phyloP scores from a whole-genome alignment of 2,888 invertebrate species.

The Sphaerophoria taeniata region DNA sequence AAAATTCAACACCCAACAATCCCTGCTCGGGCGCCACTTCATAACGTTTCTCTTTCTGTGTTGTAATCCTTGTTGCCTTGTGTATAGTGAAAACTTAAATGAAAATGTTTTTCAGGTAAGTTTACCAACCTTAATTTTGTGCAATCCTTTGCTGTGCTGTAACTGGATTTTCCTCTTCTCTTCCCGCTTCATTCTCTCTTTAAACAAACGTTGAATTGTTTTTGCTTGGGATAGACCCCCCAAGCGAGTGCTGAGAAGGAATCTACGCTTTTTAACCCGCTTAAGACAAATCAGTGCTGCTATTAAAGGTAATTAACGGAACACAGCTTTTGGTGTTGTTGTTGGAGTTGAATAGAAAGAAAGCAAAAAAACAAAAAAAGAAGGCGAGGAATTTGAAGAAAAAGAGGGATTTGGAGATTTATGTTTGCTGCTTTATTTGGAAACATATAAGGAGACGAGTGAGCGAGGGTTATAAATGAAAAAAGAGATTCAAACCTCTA shows the following conservation, averaged over 20 bases:
- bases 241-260: conserved; percentile 10
- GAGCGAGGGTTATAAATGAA: too few relatives aligned
- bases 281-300: conserved; percentile 73
- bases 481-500: too few relatives aligned
- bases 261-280: conserved; percentile 43
- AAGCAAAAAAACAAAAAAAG: too few relatives aligned
- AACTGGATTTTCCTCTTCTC: conserved; percentile 34
- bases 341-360: too few relatives aligned
- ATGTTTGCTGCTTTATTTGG: too few relatives aligned
- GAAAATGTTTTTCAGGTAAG: conserved; percentile 74
- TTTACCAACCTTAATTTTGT: conserved; percentile 65
- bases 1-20: conserved; percentile 57
- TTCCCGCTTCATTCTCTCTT: conserved; percentile 31
- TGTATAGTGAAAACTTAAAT: conserved; percentile 64
- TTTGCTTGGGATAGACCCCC: conserved; percentile 19
- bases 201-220: conserved; percentile 54
- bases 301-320: conserved; percentile 74
- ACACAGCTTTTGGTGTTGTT: conserved; percentile 61
- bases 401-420: too few relatives aligned
- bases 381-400: too few relatives aligned
- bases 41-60: conserved; percentile 5
- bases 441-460: too few relatives aligned
- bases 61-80: conserved; percentile 62
- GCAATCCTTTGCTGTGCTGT: conserved; percentile 46
- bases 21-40: conserved; percentile 41